These are phyloP conservation scores for Mustelus asterias DNA, from an alignment of 2,113 vertebrate genomes.

Conservation along the genomic window DNA sequence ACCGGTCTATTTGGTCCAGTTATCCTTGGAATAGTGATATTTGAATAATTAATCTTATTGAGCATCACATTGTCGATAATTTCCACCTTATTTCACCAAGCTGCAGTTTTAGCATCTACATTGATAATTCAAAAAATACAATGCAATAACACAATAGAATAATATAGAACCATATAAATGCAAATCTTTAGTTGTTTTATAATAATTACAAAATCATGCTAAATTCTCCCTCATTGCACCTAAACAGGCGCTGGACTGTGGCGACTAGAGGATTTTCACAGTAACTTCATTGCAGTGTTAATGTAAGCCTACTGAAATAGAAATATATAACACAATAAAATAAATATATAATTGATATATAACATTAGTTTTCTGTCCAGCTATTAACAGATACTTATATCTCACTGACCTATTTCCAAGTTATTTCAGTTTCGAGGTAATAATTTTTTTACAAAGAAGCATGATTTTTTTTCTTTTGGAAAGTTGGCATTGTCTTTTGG, in stretches of 20 bases:
- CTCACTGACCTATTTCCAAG: not conserved
- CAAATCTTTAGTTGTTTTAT: not conserved
- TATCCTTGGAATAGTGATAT: not conserved
- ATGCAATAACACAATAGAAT: not conserved
- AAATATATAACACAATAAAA: too few species aligned
- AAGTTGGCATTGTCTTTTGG: not conserved
- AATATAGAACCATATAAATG: not conserved
- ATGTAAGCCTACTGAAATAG: too few species aligned
- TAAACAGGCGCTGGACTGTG: too few species aligned
- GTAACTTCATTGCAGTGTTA: too few species aligned
- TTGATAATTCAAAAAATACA: not conserved
- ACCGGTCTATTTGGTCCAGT: not conserved
- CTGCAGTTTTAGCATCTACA: not conserved
- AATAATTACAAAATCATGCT: not conserved
- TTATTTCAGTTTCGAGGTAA: not conserved
- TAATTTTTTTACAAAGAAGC: not conserved
- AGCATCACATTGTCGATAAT: not conserved
- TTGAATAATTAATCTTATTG: too few species aligned
- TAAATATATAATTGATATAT: too few species aligned
- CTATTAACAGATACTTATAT: not conserved
- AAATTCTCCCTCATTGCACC: not conserved
- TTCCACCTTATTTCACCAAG: not conserved
- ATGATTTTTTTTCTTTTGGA: not conserved
- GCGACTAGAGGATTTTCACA: too few species aligned
- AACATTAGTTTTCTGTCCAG: not conserved